These are phyloP conservation scores for Bovichtus diacanthus DNA, from an alignment of 2,797 vertebrate genomes.

Conservation along the genomic window DNA sequence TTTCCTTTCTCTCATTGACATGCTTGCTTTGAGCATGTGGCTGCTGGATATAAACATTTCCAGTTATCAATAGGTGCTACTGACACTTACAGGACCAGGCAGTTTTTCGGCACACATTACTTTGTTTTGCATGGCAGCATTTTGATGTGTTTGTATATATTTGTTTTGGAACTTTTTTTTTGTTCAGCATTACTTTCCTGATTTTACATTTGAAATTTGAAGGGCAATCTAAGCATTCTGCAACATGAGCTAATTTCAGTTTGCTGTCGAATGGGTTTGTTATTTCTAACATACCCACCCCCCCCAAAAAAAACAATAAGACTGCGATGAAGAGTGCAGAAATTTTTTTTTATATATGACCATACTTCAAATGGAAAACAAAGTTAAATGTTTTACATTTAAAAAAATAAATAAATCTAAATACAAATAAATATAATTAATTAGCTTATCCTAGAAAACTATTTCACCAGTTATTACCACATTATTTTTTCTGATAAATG, in stretches of 20 bases:
- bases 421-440: too few species aligned
- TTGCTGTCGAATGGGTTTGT: not conserved
- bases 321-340: too few species aligned
- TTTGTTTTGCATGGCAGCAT: conserved; percentile 6
- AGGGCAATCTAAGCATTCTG: not conserved
- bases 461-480: not conserved
- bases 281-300: not conserved
- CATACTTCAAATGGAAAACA: too few species aligned
- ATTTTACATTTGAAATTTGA: conserved; percentile 2
- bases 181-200: not conserved
- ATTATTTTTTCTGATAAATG: conserved; percentile 6
- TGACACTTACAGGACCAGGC: not conserved
- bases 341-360: too few species aligned
- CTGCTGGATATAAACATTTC: conserved; percentile 14
- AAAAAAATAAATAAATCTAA: too few species aligned
- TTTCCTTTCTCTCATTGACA: conserved; percentile 18
- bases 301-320: too few species aligned
- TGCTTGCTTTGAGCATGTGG: conserved; percentile 42
- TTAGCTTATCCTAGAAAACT: too few species aligned
- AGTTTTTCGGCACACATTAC: not conserved
- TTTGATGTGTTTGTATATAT: not conserved
- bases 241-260: conserved; percentile 26
- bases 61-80: not conserved
- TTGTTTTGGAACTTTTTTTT: not conserved
- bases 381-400: too few species aligned